Conservation (phyloP, 1,140 invertebrate species). For the Tetramorium simillimum region DNA sequence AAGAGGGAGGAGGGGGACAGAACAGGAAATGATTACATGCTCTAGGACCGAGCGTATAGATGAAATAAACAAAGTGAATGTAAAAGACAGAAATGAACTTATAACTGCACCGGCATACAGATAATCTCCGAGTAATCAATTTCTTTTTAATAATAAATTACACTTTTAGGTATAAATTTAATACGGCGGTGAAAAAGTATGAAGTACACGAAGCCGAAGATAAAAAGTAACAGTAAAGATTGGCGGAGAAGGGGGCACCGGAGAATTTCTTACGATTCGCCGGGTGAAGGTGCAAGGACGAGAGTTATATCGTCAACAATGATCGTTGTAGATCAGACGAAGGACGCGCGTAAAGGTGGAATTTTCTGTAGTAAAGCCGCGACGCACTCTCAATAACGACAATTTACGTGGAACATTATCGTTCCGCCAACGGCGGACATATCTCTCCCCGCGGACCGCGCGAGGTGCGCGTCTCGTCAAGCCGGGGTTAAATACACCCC, state of each 20-base stretch:
- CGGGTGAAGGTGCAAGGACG: slow-evolving; percentile 17
- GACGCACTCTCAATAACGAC: slow-evolving; percentile 44
- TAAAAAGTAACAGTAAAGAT: background rate
- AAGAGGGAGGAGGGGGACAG: background rate
- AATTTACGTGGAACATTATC: slow-evolving; percentile 54
- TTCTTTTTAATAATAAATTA: background rate
- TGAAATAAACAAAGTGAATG: background rate
- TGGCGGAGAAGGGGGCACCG: background rate
- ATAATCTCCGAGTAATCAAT: background rate
- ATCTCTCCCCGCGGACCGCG: slow-evolving; percentile 4
- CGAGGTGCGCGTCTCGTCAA: slow-evolving; percentile 11
- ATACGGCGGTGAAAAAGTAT: background rate
- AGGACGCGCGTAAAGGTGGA: background rate
- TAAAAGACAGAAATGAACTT: background rate
- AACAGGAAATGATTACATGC: background rate
- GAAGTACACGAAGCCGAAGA: background rate
- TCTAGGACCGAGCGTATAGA: background rate
- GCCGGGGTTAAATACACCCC: slow-evolving; percentile 1
- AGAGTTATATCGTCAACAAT: slow-evolving; percentile 15
- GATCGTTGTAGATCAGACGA: slow-evolving; percentile 20
- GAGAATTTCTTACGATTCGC: slow-evolving; percentile 7
- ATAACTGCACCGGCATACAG: background rate
- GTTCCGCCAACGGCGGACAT: slow-evolving; percentile 13
- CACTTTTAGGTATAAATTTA: background rate
- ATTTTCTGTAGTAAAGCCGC: slow-evolving; percentile 28